These are phyloP conservation scores for Euphonia xanthogaster DNA, from an alignment of 2,797 vertebrate genomes.

Conservation along the genomic window DNA sequence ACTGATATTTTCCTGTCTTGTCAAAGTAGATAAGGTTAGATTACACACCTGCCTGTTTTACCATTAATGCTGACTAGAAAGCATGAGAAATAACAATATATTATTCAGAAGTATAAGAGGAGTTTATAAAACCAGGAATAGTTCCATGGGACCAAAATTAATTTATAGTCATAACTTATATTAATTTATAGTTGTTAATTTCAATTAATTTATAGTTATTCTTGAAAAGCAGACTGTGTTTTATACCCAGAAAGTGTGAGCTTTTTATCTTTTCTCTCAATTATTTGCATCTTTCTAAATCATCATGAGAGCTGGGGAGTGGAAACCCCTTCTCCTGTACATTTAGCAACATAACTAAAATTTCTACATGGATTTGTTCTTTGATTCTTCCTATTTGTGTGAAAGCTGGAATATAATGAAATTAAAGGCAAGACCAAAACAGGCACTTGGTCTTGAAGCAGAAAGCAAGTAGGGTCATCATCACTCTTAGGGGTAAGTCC, in stretches of 20 bases:
- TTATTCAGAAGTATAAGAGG: neutral
- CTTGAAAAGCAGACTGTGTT: neutral
- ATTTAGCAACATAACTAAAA: neutral
- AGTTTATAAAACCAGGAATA: neutral
- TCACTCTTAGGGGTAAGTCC: neutral
- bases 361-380: neutral
- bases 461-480: neutral
- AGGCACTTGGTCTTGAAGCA: neutral
- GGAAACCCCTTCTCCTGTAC: neutral
- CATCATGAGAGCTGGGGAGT: neutral
- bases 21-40: neutral
- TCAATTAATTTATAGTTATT: neutral
- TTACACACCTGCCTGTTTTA: neutral
- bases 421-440: neutral
- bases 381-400: neutral
- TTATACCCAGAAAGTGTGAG: neutral
- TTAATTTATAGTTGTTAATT: neutral
- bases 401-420: neutral
- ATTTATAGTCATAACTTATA: neutral
- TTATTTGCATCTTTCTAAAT: neutral
- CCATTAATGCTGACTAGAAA: neutral
- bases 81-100: neutral
- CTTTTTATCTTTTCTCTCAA: neutral
- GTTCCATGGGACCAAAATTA: neutral
- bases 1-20: neutral